Base-by-base conservation (phyloP, 2,888 invertebrate genomes). In the Apomyelois bistriatella region DNA sequence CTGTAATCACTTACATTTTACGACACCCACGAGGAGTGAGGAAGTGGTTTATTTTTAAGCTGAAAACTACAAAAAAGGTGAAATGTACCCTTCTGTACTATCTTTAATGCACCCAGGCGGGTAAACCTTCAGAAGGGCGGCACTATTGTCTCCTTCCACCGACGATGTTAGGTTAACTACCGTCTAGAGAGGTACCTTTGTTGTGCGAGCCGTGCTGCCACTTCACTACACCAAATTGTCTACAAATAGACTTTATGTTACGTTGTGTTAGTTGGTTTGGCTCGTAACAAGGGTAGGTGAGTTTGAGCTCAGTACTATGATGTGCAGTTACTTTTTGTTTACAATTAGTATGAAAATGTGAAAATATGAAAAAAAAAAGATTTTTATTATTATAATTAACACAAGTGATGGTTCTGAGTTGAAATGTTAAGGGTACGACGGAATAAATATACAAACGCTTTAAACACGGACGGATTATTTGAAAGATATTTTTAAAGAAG, bases 211-310 rank as follows among this genome's bases (percentile, higher is more conserved):
- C 32, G 13, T 12, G 22, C 13, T 17, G 28, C n/a, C 38, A 38
- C 22, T 30, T 40, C 40, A 40, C 49, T 49, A 22, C 38, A 49
- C 38, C 49, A 49, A 49, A 49, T 49, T 49, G 49, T 49, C 38
- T 49, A 49, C 52, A 43, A 55, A 53, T 43, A 50, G 32, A 13
- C 38, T 53, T 52, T 48, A 52, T 55, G 46, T 41, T 40, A 15
- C 32, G 48, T 54, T 48, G 50, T 53, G 55, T 58, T 56, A 61
- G 32, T 35, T 43, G 35, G 36, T 36, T 42, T 36, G 3, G 40
- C 16, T 40, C 30, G 28, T 30, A 9, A 13, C 30, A 12, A 43
- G 43, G 43, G 12, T 42, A 42, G 22, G 22, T 22, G 17, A 41
- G 17, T 10, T 22, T 16, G 9, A 16, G 9, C 12, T n/a, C 5